These are phyloP conservation scores for Phyto melanocephala DNA, from an alignment of 2,888 invertebrate species.

Conservation along the genomic window DNA sequence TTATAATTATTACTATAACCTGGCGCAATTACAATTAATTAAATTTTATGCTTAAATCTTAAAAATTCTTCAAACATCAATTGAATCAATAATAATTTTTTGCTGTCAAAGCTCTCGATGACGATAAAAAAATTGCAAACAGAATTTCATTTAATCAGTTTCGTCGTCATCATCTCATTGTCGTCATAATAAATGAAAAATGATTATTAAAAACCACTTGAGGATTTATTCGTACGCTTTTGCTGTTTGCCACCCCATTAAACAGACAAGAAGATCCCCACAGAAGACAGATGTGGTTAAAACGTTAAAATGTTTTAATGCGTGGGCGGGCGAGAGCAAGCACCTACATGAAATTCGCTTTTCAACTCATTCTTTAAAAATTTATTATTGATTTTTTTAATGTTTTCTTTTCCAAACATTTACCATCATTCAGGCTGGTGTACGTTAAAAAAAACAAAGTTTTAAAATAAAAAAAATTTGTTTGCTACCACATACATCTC, in stretches of 20 bases:
- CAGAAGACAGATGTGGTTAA: neutral
- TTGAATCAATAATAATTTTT: neutral
- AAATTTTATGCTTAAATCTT: too few relatives aligned
- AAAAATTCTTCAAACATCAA: neutral
- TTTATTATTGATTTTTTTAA: slow-evolving; percentile 39
- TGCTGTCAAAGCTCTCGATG: neutral
- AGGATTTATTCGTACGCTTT: slow-evolving; percentile 28
- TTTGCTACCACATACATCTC: neutral
- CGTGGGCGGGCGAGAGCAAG: neutral
- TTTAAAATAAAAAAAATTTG: neutral
- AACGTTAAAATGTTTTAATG: neutral
- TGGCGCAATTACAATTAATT: too few relatives aligned
- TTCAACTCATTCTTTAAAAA: slow-evolving; percentile 27
- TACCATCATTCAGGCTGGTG: neutral
- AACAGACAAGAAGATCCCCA: neutral
- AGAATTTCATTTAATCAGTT: slow-evolving; percentile 19
- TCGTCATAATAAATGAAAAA: slow-evolving; percentile 36
- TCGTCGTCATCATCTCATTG: slow-evolving; percentile 2
- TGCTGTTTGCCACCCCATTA: slow-evolving; percentile 9
- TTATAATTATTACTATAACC: too few relatives aligned
- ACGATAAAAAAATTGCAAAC: neutral
- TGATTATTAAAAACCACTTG: slow-evolving; percentile 48
- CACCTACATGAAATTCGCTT: slow-evolving; percentile 5
- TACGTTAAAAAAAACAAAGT: too few relatives aligned
- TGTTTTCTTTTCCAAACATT: neutral